A percentile compares a stretch with the other conserved stretches of the same genome.
Conservation (phyloP, 2,888 invertebrate species). For the Scaptomyza polygonia region DNA sequence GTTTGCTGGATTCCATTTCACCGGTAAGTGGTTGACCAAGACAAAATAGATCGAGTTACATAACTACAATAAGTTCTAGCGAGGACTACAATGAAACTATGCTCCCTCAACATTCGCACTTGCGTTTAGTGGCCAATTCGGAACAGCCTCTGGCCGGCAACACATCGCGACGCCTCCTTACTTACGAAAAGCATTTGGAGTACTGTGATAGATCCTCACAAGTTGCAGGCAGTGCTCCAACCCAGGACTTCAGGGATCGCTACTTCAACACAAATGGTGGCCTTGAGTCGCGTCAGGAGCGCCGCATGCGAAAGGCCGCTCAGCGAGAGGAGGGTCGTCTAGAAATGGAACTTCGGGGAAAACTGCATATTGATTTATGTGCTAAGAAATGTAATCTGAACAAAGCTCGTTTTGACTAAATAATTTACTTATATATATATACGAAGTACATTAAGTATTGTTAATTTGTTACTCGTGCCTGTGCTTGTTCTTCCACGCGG, state of each 20-base stretch:
- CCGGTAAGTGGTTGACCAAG: constrained; percentile 85
- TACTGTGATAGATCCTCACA: constrained; percentile 65
- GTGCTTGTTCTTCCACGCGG: constrained; percentile 60
- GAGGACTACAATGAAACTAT: constrained; percentile 89
- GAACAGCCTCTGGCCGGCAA: constrained; percentile 94
- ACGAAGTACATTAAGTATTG: neutral
- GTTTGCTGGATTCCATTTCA: constrained; percentile 98
- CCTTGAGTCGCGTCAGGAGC: constrained; percentile 88
- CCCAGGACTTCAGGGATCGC: constrained; percentile 84
- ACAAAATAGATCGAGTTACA: neutral
- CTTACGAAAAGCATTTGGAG: constrained; percentile 91
- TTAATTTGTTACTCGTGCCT: constrained; percentile 25
- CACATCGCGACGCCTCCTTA: constrained; percentile 92
- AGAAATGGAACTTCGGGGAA: constrained; percentile 82
- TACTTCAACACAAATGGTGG: constrained; percentile 87
- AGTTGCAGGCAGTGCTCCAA: constrained; percentile 80
- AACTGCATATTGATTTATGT: constrained; percentile 68
- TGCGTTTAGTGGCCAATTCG: constrained; percentile 91
- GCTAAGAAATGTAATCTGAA: constrained; percentile 74
- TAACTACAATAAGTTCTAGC: constrained; percentile 82
- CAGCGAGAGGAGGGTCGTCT: constrained; percentile 83
- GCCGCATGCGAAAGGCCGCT: constrained; percentile 85
- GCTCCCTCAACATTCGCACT: constrained; percentile 92
- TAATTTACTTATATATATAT: constrained; percentile 28
- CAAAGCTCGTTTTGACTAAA: constrained; percentile 73